Conservation (phyloP, 2,888 invertebrate species). For the Linyphia triangularis region DNA sequence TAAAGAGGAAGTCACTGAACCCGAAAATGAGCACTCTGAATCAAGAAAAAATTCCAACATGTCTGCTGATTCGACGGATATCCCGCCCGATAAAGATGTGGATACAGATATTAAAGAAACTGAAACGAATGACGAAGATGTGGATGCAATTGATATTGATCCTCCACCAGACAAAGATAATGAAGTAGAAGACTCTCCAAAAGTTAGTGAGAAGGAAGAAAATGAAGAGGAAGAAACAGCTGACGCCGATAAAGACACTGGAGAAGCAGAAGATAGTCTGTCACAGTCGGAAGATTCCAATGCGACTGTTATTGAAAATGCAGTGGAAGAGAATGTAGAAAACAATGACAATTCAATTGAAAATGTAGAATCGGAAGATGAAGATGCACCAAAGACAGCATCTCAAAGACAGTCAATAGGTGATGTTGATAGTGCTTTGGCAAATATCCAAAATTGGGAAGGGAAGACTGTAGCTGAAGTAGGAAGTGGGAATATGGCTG, state of each 20-base stretch:
- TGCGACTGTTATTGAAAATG: slow-evolving; percentile 4
- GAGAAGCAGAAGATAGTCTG: neutral
- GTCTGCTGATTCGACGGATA: neutral
- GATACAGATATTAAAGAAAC: neutral
- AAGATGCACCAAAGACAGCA: neutral
- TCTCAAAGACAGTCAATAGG: neutral
- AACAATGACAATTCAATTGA: neutral
- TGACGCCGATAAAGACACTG: neutral
- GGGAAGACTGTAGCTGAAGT: slow-evolving; percentile 63
- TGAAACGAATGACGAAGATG: neutral
- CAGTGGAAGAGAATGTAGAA: neutral
- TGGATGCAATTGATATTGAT: neutral
- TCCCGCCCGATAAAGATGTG: neutral
- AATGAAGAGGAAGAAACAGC: slow-evolving; percentile 20
- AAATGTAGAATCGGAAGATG: neutral
- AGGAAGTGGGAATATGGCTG: slow-evolving; percentile 54
- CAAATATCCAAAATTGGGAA: slow-evolving; percentile 16
- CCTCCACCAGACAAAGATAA: neutral
- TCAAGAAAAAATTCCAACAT: neutral
- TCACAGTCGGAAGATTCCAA: slow-evolving; percentile 17
- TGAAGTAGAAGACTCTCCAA: neutral
- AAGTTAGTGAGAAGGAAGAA: neutral
- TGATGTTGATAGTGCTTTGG: neutral
- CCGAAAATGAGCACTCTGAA: neutral
- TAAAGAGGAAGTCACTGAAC: neutral